Percentiles rank a stretch among this genome's conserved stretches.
Conservation (phyloP, 2,113 vertebrate genomes). For the Syrrhaptes paradoxus region DNA sequence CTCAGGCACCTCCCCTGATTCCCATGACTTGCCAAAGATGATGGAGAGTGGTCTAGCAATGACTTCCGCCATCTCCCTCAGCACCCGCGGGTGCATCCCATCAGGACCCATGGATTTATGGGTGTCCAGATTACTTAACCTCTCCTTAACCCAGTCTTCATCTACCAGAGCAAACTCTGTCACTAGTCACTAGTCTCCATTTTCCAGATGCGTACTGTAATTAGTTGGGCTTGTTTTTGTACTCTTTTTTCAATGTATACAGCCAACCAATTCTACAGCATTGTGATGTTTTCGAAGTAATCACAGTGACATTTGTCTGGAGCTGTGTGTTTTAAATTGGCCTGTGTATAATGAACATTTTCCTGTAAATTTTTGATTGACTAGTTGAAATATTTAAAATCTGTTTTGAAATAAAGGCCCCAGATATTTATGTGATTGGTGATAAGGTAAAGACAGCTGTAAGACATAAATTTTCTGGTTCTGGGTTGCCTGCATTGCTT, state of each 20-base stretch:
- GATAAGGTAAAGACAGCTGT: not conserved
- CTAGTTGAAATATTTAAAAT: not conserved
- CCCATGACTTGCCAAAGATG: no score
- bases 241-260: not conserved
- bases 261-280: not conserved
- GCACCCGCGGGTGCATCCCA: no score
- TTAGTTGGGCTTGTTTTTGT: not conserved
- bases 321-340: not conserved
- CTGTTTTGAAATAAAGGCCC: not conserved
- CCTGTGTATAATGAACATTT: not conserved
- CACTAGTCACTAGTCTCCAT: not conserved
- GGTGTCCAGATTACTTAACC: no score
- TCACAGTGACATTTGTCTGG: not conserved
- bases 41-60: no score
- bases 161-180: no score
- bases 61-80: no score
- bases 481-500: not conserved
- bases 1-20: no score
- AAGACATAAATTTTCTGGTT: not conserved
- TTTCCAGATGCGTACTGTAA: not conserved
- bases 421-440: not conserved
- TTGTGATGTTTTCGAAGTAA: not conserved
- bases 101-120: no score
- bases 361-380: not conserved
- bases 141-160: no score